Evolutionary conservation across 2,797 vertebrate genomes (phyloP).

Genomic region (Intellagama lesueurii): DNA sequence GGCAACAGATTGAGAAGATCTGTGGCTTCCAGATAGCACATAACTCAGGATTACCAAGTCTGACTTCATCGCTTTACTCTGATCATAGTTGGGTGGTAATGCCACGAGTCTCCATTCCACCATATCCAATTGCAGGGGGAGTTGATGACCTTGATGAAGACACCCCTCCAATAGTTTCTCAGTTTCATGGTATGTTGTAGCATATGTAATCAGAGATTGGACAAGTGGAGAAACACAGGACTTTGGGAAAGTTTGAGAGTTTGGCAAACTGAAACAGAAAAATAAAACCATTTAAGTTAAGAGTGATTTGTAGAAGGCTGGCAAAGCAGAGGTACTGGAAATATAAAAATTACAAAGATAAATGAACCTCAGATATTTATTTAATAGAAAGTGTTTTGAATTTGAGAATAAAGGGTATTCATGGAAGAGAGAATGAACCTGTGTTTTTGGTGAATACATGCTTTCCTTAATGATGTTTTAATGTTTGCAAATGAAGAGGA

Average conservation of each 20-base stretch:
- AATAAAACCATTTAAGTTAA: neutral
- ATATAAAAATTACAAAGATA: neutral
- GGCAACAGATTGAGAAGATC: slow-evolving; percentile 99
- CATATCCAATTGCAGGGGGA: slow-evolving; percentile 97
- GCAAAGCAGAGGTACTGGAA: neutral
- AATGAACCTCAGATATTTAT: neutral
- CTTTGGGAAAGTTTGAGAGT: neutral
- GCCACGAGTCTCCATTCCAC: slow-evolving; percentile 95
- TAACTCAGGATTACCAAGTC: slow-evolving; percentile 93
- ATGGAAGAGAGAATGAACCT: neutral
- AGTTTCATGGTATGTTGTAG: slow-evolving; percentile 88
- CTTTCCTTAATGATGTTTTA: too few species aligned
- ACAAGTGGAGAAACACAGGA: neutral
- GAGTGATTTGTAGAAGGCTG: neutral
- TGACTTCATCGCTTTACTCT: slow-evolving; percentile 95
- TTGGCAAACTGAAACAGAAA: neutral
- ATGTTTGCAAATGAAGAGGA: too few species aligned
- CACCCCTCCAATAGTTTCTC: slow-evolving; percentile 94
- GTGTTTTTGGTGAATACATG: too few species aligned
- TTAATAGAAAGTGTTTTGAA: slow-evolving; percentile 1
- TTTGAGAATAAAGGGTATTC: neutral
- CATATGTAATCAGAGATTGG: slow-evolving; percentile 4
- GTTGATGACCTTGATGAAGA: slow-evolving; percentile 98
- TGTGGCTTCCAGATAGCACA: slow-evolving; percentile 95
- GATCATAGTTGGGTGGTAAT: slow-evolving; percentile 99